These are phyloP conservation scores for Megaceryle alcyon DNA, from an alignment of 2,797 vertebrate species.

Conservation along the genomic window DNA sequence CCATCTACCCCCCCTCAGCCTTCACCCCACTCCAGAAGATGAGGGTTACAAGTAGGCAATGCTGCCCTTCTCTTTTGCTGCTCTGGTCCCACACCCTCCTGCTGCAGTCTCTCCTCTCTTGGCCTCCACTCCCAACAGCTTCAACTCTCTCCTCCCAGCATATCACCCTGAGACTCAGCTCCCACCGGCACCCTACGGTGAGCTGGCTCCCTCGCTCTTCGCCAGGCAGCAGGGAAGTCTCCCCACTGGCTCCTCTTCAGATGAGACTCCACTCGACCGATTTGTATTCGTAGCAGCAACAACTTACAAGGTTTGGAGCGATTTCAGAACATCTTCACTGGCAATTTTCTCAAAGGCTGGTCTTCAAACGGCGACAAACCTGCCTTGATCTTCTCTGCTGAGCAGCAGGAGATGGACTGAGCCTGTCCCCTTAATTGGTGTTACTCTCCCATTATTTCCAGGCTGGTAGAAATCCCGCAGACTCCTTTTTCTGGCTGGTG, in stretches of 20 bases:
- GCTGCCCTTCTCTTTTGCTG: background rate
- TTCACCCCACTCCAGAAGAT: accelerated
- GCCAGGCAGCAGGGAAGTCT: background rate
- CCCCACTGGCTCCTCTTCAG: background rate
- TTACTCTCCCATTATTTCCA: slow-evolving; percentile 21
- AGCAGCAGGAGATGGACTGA: slow-evolving; percentile 24
- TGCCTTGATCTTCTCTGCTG: slow-evolving; percentile 21
- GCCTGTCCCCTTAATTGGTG: slow-evolving; percentile 42
- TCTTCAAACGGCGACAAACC: slow-evolving; percentile 69
- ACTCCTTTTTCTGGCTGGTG: slow-evolving; percentile 35
- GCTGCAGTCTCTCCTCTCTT: background rate
- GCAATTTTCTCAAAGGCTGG: slow-evolving; percentile 63
- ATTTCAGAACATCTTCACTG: slow-evolving; percentile 62
- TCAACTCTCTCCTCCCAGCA: background rate
- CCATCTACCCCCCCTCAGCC: background rate
- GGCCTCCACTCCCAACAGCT: accelerated
- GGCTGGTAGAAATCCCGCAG: slow-evolving; percentile 38
- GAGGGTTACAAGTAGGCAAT: accelerated
- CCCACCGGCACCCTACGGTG: accelerated
- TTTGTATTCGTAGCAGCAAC: background rate
- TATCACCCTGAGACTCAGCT: background rate
- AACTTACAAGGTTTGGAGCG: slow-evolving; percentile 35
- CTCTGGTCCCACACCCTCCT: background rate
- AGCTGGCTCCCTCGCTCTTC: background rate
- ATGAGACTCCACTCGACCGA: slow-evolving; percentile 2